These are phyloP conservation scores for Pseudopleuronectes americanus DNA, from an alignment of 2,797 vertebrate species.

Conservation along the genomic window DNA sequence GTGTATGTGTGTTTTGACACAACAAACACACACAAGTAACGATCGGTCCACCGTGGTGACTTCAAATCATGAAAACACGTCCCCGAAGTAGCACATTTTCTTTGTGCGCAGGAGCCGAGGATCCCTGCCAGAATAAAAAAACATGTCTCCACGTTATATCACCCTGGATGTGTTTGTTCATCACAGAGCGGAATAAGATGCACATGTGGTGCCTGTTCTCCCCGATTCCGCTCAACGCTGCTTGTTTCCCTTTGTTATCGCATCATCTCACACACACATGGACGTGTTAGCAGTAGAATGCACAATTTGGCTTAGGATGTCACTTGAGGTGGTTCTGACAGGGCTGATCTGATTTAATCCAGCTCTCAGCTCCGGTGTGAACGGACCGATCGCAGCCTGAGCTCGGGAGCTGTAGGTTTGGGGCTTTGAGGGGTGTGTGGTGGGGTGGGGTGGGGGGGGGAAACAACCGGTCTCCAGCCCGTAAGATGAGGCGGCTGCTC, in stretches of 20 bases:
- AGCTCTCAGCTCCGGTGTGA: conserved; percentile 11
- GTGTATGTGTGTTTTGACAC: not conserved
- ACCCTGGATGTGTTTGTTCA: too few species aligned
- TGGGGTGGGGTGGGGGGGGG: not conserved
- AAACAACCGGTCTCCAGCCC: conserved; percentile 9
- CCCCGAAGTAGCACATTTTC: too few species aligned
- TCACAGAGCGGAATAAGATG: too few species aligned
- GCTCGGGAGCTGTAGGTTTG: not conserved
- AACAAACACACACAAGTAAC: not conserved
- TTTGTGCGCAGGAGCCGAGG: too few species aligned
- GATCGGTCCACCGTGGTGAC: not conserved
- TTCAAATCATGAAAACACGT: too few species aligned
- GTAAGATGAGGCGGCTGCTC: conserved; percentile 45
- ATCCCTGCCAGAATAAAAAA: too few species aligned
- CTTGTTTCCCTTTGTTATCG: too few species aligned
- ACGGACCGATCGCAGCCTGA: not conserved
- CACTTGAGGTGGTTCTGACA: conserved; percentile 27
- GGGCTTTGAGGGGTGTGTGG: not conserved
- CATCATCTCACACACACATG: too few species aligned
- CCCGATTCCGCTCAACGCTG: too few species aligned
- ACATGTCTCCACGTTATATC: too few species aligned
- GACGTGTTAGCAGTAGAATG: too few species aligned
- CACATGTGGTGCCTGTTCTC: too few species aligned
- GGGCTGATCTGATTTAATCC: conserved; percentile 27
- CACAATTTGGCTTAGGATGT: not conserved